Base-by-base conservation (phyloP, 1,140 invertebrate genomes). In the Lepidurus packardi region DNA sequence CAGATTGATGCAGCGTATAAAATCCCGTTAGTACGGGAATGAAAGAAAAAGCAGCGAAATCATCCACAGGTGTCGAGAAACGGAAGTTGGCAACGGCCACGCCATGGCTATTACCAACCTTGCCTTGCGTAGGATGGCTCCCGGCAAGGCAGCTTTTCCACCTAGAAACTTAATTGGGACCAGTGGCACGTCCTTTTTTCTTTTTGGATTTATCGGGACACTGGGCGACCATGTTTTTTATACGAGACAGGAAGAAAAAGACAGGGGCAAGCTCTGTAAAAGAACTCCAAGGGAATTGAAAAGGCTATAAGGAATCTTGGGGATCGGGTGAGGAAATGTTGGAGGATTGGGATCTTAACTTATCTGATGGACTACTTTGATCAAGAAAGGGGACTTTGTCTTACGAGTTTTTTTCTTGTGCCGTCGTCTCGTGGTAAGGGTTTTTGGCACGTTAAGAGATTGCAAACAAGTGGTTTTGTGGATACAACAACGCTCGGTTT, bases 221-320 rank as follows among this genome's bases (percentile, higher is more conserved):
- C 41, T 6, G 24, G 34, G 34, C 34, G 34, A 13, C 10, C 74
- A 41, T 10, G 24, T 43, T 41, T 75, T 43, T 43, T 43, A 43
- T 43, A 43, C 74, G 44, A 42, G 44, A 41, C 74, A 75, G 74
- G 44, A 75, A 75, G 42, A 43, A 75, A 75, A 74, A 74, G 9
- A 74, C 10, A 9, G 9, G 13, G 21, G 9, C 34, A 73, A 73
- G 9, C 11, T 25, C 25, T 25, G 25, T 73, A 73, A 13, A 73
- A 11, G 34, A 73, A 73, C 34, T 34, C 34, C 3, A 73, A 73
- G 73, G 73, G 11, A 9, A 24, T 16, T 73, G 21, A 73, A n/a
- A 73, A 73, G 24, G 16, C 24, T 73, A 16, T 16, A 13, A 73
- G 34, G 73, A 73, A 13, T 34, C 34, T 34, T 34, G 34, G 34